Percentiles rank a stretch among this genome's conserved stretches.
Evolutionary conservation across 2,113 vertebrate genomes (phyloP).

Genomic region (Bujurquina vittata): DNA sequence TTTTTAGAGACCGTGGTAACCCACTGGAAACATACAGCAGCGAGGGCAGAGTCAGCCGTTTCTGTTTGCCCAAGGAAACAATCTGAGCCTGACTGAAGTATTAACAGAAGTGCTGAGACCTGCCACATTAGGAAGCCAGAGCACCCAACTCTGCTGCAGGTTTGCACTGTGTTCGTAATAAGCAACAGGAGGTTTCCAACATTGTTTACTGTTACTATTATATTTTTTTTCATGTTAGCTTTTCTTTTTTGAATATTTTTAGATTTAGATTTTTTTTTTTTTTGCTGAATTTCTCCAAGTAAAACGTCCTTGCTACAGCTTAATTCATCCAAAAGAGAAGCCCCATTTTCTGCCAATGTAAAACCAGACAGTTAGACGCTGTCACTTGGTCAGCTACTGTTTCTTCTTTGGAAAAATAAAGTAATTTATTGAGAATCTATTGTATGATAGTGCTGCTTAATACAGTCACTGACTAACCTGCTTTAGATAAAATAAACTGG

Average conservation of each 20-base stretch:
- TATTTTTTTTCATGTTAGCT: background rate
- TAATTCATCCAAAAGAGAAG: background rate
- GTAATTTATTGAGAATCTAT: background rate
- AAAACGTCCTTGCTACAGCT: background rate
- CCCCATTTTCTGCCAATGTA: background rate
- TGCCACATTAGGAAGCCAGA: background rate
- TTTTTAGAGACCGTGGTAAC: background rate
- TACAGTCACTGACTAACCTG: background rate
- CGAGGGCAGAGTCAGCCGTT: background rate
- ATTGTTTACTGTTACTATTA: background rate
- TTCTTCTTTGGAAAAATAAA: background rate
- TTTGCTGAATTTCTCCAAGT: background rate
- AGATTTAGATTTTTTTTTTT: background rate
- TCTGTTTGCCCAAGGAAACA: background rate
- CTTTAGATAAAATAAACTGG: background rate
- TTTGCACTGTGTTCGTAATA: background rate
- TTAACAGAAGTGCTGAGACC: background rate
- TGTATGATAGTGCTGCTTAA: background rate
- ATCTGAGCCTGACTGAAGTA: constrained; percentile 5
- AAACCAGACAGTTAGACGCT: background rate
- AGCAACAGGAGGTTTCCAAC: background rate
- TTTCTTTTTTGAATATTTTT: background rate
- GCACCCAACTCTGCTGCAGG: background rate
- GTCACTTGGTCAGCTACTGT: fast-evolving
- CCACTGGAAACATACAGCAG: background rate